Conservation (phyloP, 1,140 invertebrate species). For the Tigriopus japonicus region DNA sequence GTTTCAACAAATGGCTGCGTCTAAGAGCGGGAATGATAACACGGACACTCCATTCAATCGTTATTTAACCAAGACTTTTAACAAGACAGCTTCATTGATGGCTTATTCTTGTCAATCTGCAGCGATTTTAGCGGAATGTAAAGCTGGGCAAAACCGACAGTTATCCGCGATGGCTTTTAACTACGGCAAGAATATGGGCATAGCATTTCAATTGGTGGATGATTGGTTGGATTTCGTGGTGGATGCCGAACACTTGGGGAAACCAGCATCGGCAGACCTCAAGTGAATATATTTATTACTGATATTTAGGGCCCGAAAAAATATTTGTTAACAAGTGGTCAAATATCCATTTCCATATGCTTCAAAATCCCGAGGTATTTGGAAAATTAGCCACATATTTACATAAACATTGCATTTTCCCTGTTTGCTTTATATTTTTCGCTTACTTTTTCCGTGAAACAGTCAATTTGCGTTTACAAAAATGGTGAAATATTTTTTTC, state of each 20-base stretch:
- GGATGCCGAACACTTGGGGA: slow-evolving; percentile 59
- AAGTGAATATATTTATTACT: slow-evolving; percentile 23
- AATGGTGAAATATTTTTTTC: too few relatives aligned
- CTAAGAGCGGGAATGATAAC: slow-evolving; percentile 47
- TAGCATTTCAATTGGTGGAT: slow-evolving; percentile 94
- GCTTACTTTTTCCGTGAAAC: too few relatives aligned
- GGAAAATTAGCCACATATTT: not conserved
- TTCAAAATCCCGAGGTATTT: not conserved
- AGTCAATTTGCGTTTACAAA: too few relatives aligned
- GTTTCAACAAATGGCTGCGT: slow-evolving; percentile 90
- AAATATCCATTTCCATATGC: not conserved
- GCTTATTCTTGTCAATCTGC: slow-evolving; percentile 86
- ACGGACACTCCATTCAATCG: slow-evolving; percentile 45
- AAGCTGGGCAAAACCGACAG: not conserved
- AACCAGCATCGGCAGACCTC: slow-evolving; percentile 88
- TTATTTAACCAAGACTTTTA: slow-evolving; percentile 23
- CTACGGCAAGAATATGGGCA: slow-evolving; percentile 86
- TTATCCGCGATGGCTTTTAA: slow-evolving; percentile 50
- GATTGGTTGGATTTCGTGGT: slow-evolving; percentile 94
- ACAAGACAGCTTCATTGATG: slow-evolving; percentile 96
- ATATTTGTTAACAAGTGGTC: too few relatives aligned
- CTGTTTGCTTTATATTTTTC: too few relatives aligned
- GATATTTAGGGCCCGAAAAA: not conserved
- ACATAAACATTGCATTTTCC: too few relatives aligned
- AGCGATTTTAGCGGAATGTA: slow-evolving; percentile 39